These are phyloP conservation scores for Ganaspis brasiliensis DNA, from an alignment of 2,888 invertebrate species.

Conservation along the genomic window DNA sequence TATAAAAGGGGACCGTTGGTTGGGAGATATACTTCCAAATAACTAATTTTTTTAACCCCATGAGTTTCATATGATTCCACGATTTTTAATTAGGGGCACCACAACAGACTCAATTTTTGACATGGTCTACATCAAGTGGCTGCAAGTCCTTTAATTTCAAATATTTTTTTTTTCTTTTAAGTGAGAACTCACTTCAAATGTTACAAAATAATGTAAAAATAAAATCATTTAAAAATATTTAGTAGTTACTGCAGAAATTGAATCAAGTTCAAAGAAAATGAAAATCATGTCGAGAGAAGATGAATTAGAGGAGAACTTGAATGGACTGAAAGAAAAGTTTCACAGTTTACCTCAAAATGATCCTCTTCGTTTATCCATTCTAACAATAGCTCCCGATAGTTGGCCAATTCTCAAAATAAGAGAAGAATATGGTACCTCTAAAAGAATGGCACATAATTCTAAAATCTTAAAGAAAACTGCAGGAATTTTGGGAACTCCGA, in stretches of 20 bases:
- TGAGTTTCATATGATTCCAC: no score
- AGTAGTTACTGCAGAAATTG: constrained; percentile 18
- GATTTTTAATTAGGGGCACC: no score
- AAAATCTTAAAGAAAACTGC: constrained; percentile 15
- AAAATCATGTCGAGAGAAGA: constrained; percentile 1
- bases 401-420: constrained; percentile 38
- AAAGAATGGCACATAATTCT: constrained; percentile 9
- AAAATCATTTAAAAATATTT: no score
- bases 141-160: no score
- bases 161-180: no score
- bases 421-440: constrained; percentile 36
- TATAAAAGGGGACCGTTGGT: no score
- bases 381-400: constrained; percentile 39
- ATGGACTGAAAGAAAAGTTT: constrained; percentile 43
- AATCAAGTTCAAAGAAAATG: constrained; percentile 7
- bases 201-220: no score
- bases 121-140: no score
- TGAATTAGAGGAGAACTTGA: constrained; percentile 34
- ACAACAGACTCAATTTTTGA: no score
- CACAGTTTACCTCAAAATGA: constrained; percentile 32
- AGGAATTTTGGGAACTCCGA: constrained; percentile 5
- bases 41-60: no score
- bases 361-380: constrained; percentile 40
- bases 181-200: no score
- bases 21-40: no score